These are phyloP conservation scores for Tarsius wallacei DNA, from an alignment of 2,797 vertebrate species.

Conservation along the genomic window DNA sequence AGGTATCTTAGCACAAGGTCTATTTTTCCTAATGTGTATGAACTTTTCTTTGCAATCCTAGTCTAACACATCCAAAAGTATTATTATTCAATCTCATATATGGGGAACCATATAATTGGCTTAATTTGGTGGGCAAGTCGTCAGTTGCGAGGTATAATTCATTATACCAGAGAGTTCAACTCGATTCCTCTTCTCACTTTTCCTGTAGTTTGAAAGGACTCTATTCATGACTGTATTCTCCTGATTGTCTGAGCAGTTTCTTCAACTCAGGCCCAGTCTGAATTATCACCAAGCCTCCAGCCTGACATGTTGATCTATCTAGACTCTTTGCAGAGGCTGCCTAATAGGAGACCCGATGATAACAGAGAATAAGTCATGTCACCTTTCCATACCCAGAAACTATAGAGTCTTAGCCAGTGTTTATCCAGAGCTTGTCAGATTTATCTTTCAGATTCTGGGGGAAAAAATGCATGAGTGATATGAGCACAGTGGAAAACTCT, in stretches of 20 bases:
- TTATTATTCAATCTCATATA: not conserved
- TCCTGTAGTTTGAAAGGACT: not conserved
- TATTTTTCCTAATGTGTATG: rapidly evolving
- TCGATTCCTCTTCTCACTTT: not conserved
- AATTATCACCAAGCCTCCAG: constrained; percentile 64
- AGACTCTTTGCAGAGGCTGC: constrained; percentile 49
- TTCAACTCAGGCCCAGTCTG: constrained; percentile 1
- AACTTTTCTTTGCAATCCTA: not conserved
- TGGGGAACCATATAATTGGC: not conserved
- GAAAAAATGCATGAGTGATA: constrained; percentile 28
- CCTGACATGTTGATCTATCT: constrained; percentile 74
- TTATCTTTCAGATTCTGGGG: constrained; percentile 68
- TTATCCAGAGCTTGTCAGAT: constrained; percentile 69
- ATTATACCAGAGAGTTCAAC: not conserved
- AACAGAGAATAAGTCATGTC: constrained; percentile 62
- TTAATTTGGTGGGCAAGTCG: not conserved
- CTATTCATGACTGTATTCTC: not conserved
- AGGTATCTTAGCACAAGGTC: not conserved
- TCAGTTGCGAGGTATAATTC: not conserved
- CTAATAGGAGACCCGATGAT: not conserved
- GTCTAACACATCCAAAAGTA: not conserved
- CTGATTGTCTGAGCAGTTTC: not conserved
- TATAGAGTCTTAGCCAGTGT: not conserved
- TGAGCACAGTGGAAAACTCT: not conserved
- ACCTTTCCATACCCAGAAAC: constrained; percentile 12